Conservation (phyloP, 2,797 vertebrate genomes). For the Notolepis coatsorum region DNA sequence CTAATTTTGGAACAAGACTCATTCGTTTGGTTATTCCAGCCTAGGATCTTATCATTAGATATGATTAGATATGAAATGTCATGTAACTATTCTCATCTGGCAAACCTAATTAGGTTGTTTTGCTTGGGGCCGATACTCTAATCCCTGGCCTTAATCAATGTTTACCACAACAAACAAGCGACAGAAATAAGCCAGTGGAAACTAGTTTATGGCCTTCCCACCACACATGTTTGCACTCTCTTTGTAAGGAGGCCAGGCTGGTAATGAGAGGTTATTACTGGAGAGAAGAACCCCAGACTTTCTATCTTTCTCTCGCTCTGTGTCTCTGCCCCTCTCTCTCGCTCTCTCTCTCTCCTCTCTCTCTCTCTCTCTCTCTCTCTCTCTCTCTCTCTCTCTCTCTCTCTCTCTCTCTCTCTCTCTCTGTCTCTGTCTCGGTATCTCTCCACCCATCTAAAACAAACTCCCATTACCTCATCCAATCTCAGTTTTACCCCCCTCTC, state of each 20-base stretch:
- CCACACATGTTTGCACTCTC: conserved; percentile 70
- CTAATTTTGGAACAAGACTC: too few relatives aligned
- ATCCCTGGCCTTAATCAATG: conserved; percentile 43
- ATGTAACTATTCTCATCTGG: not conserved
- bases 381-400: conserved; percentile 25
- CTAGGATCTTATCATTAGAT: not conserved
- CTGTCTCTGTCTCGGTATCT: conserved; percentile 19
- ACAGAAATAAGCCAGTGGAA: conserved; percentile 63
- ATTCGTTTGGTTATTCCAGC: not conserved
- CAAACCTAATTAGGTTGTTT: conserved; percentile 21
- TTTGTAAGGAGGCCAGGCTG: conserved; percentile 64
- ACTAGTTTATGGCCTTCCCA: conserved; percentile 55
- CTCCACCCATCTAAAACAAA: not conserved
- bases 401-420: not conserved
- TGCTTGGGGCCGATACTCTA: conserved; percentile 15
- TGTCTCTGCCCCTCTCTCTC: not conserved
- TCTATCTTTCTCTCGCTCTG: conserved; percentile 34
- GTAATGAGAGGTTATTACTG: conserved; percentile 74
- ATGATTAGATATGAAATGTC: not conserved
- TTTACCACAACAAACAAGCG: conserved; percentile 68
- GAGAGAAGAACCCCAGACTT: conserved; percentile 44
- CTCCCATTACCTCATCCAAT: not conserved
- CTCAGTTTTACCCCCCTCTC: not conserved
- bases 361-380: not conserved
- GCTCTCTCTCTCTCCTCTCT: not conserved